Percentiles rank a stretch among this genome's conserved stretches.
phyloP scores from a whole-genome alignment of 1,140 invertebrate genomes.

The Chymomyza costata region DNA sequence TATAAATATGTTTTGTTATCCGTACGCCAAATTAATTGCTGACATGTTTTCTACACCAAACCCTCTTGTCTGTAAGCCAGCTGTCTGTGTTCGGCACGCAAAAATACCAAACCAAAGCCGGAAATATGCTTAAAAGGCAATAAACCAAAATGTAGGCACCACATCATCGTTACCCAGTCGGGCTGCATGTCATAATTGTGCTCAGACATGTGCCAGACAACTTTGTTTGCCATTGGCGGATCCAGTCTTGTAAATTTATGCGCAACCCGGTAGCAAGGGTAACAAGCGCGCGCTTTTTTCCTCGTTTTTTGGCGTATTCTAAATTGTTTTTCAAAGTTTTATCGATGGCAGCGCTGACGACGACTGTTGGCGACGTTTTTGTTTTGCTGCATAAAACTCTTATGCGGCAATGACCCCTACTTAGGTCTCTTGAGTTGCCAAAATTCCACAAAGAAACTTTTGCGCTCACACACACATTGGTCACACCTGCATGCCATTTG shows the following conservation, averaged over 20 bases:
- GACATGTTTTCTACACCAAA: conserved; percentile 8
- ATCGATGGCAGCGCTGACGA: conserved; percentile 15
- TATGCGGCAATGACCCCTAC: conserved; percentile 40
- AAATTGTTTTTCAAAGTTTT: conserved; percentile 43
- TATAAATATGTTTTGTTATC: neutral
- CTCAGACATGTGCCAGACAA: conserved; percentile 38
- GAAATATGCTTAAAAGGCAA: conserved; percentile 63
- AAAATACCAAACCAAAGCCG: conserved; percentile 34
- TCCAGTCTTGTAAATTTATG: conserved; percentile 31
- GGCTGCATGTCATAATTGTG: conserved; percentile 14
- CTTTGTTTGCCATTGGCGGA: conserved; percentile 16
- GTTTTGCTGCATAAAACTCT: conserved; percentile 17
- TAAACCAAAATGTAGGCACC: conserved; percentile 45
- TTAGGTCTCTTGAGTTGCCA: no score
- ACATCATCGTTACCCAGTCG: conserved; percentile 15
- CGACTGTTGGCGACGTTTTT: no score
- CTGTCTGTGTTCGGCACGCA: conserved; percentile 6
- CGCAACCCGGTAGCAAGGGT: conserved; percentile 44
- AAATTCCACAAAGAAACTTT: no score
- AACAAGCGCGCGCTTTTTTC: conserved; percentile 27
- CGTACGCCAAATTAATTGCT: neutral
- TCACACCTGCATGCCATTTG: conserved; percentile 36
- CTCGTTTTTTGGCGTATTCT: conserved; percentile 25
- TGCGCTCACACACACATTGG: conserved; percentile 50
- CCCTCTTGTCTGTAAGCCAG: neutral